A percentile compares a stretch with the other conserved stretches of the same genome.
These are phyloP conservation scores for Holothuria glaberrima DNA, from an alignment of 35 echinoderm and acorn worm genomes.

Conservation along the genomic window DNA sequence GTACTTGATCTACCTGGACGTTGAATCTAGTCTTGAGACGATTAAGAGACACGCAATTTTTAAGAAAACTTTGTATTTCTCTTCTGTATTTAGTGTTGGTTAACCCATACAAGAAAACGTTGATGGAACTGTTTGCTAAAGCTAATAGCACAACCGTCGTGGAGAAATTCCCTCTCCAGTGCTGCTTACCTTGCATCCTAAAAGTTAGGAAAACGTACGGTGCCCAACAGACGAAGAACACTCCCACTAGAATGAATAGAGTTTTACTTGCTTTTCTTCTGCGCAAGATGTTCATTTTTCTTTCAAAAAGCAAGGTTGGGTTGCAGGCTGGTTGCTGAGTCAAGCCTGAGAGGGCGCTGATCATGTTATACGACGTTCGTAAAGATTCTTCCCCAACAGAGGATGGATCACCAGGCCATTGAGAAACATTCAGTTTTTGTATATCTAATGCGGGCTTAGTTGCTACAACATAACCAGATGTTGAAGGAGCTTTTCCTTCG, in stretches of 20 bases:
- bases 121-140: slow-evolving; percentile 2
- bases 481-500: neutral
- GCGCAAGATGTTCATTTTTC: neutral
- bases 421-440: neutral
- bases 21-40: neutral
- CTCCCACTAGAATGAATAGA: neutral
- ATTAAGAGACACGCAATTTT: neutral
- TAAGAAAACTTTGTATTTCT: neutral
- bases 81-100: slow-evolving; percentile 9
- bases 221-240: slow-evolving; percentile 2
- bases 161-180: neutral
- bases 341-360: neutral
- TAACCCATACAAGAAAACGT: slow-evolving; percentile 18
- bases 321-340: neutral
- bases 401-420: neutral
- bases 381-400: neutral
- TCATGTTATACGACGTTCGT: slow-evolving; percentile 1
- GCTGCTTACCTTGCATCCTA: neutral
- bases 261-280: neutral
- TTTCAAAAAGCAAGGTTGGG: neutral
- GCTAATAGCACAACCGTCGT: neutral
- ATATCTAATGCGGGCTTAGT: neutral
- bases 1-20: neutral
- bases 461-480: neutral
- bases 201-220: slow-evolving; percentile 7